These are phyloP conservation scores for Siphamia tubifer DNA, from an alignment of 2,113 vertebrate species.

Conservation along the genomic window DNA sequence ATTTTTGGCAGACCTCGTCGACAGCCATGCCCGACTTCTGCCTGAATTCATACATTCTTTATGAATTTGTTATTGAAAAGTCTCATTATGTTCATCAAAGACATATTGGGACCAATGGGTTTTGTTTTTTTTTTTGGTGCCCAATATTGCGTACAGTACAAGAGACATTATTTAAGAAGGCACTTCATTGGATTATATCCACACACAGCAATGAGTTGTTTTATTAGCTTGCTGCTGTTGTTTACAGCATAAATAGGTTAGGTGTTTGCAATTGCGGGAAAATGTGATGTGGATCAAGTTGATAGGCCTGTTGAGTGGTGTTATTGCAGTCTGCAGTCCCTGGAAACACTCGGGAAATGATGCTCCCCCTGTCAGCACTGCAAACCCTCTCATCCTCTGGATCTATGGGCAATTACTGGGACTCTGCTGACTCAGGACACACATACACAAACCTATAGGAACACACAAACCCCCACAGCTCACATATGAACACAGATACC, in stretches of 20 bases:
- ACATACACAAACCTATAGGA: neutral
- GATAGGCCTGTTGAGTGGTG: constrained; percentile 74
- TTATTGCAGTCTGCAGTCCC: constrained; percentile 77
- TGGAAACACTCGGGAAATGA: constrained; percentile 68
- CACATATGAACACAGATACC: neutral
- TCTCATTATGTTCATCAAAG: constrained; percentile 66
- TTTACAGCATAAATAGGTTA: constrained; percentile 78
- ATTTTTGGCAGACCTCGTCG: constrained; percentile 28
- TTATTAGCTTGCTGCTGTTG: constrained; percentile 72
- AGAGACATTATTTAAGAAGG: constrained; percentile 61
- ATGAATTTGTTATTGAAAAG: constrained; percentile 77
- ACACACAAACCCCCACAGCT: constrained; percentile 13
- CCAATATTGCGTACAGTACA: constrained; percentile 48
- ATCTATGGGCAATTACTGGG: constrained; percentile 68
- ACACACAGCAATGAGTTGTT: constrained; percentile 56
- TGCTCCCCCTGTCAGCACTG: constrained; percentile 54
- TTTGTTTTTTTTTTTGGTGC: no score
- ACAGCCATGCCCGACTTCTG: constrained; percentile 11
- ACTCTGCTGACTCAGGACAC: constrained; percentile 73
- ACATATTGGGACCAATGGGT: constrained; percentile 60
- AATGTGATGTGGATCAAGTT: constrained; percentile 76
- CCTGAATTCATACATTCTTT: constrained; percentile 75
- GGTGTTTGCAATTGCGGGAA: constrained; percentile 46
- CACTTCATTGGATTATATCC: constrained; percentile 71
- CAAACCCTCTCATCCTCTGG: constrained; percentile 46